Evolutionary conservation across 2,888 invertebrate species (phyloP), one percentile per base, ranked within the genome.

Genomic region (Gastracanthus pulcherrimus): DNA sequence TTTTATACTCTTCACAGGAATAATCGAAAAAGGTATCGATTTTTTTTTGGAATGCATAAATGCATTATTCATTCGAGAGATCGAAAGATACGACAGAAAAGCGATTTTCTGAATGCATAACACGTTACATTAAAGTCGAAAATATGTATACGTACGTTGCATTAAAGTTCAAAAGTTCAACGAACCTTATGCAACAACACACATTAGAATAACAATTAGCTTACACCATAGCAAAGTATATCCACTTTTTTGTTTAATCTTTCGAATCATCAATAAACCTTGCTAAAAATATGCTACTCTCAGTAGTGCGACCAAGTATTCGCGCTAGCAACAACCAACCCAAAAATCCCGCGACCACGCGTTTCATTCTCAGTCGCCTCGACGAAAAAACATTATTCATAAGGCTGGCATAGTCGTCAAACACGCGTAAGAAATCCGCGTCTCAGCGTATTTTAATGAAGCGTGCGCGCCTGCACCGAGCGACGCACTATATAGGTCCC

Each of bases 381-480:
- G n/a, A 0, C 31, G 31, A 36, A 29, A 41, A 6, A 38, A 11
- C 72, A 29, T 38, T 60, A 71, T 60, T 38, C 62, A 48, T 26
- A 29, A 48, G 34, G 4, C 29, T 48, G 26, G 36, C 7, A 29
- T n/a, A 31, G 5, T 58, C 23, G 55, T 41, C 23, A 66, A 51
- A 36, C 60, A 62, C 31, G 11, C n/a, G n/a, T n/a, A n/a, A 45
- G 48, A 58, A 76, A 48, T 11, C 9, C 45, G 9, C 58, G 16
- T 16, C 66, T 81, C 77, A 77, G 81, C 81, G 74, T 74, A 77
- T 81, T 62, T 76, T 77, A 77, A 81, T 77, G 81, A 76, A 31
- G 16, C 16, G 36, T 5, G 23, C 19, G 7, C 9, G 41, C 29
- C n/a, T n/a, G n/a, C n/a, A n/a, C n/a, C n/a, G n/a, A n/a, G n/a